Base-by-base conservation (phyloP, 37 sponge, comb jelly and placozoan genomes). In the Hormiphora californensis region DNA sequence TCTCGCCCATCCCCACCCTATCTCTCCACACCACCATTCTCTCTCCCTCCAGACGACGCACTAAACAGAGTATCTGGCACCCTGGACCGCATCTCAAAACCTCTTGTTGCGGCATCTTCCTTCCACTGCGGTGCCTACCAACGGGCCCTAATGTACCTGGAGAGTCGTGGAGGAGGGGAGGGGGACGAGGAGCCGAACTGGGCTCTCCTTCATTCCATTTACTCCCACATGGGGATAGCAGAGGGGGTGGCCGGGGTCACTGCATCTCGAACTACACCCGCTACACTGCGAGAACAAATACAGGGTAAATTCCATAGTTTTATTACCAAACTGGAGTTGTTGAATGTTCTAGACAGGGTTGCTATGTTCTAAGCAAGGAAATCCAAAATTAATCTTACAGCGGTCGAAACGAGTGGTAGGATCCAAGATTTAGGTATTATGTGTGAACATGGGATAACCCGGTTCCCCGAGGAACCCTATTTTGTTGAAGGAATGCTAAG, bases 111-210 rank as follows among this genome's bases (percentile, higher is more conserved):
- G 0, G 85, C 63, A 5, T 86, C 94, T 21, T 92, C 96, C 12
- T 95, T 89, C 63, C 54, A 86, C 32, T 93, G 96, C 54, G 89
- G 87, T 40, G 92, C 96, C 17, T 92, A 93, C 65, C 86, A 92
- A 21, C 39, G 92, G 33, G 88, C 96, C 2, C 87, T 95, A 39
- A 88, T 90, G 59, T 55, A 65, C 39, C 40, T 88, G 33, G 89
- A 88, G 44, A 43, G n/a, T n/a, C n/a, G n/a, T n/a, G n/a, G n/a
- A n/a, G n/a, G n/a, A n/a, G n/a, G n/a, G n/a, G n/a, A n/a, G n/a
- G n/a, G n/a, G n/a, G n/a, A n/a, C n/a, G n/a, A n/a, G n/a, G n/a
- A n/a, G n/a, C n/a, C 21, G 27, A 46, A 73, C 46, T 73, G 81
- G 81, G 81, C 40, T 43, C 46, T 73, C 1, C 81, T 73, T 25